Conservation (phyloP, 2,113 vertebrate genomes). For the Abramis brama region DNA sequence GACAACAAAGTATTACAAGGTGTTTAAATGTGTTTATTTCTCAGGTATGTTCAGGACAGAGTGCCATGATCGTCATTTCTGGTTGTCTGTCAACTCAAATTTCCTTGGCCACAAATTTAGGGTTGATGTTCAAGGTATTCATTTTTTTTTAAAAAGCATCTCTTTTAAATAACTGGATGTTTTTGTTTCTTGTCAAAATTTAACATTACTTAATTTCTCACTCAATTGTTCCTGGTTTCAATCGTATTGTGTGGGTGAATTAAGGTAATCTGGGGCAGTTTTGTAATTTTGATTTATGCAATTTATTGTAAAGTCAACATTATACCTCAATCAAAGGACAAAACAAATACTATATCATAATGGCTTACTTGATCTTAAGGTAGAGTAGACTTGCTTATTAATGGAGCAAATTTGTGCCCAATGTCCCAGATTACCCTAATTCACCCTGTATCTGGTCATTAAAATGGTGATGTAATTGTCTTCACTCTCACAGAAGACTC, state of each 20-base stretch:
- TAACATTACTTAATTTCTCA: not conserved
- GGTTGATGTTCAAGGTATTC: slow-evolving; percentile 56
- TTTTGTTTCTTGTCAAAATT: not conserved
- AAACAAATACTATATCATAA: not conserved
- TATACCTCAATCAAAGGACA: not conserved
- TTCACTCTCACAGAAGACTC: slow-evolving; percentile 6
- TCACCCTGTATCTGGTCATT: not conserved
- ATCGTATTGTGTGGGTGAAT: not conserved
- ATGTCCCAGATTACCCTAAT: not conserved
- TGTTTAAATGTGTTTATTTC: not conserved
- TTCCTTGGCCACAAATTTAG: slow-evolving; percentile 49
- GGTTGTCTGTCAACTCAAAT: slow-evolving; percentile 47
- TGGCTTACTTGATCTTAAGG: not conserved
- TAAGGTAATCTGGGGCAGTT: not conserved
- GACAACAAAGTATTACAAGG: not conserved
- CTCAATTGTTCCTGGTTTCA: not conserved
- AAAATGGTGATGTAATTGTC: not conserved
- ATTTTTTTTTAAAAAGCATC: not conserved
- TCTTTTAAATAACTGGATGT: not conserved
- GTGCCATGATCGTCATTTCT: slow-evolving; percentile 60
- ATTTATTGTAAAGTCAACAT: not conserved
- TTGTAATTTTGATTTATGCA: not conserved
- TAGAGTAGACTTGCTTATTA: not conserved
- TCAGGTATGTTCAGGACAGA: slow-evolving; percentile 58
- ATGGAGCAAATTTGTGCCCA: not conserved